Evolutionary conservation across 2,113 vertebrate species (phyloP).

Genomic region (Crotophaga sulcirostris): DNA sequence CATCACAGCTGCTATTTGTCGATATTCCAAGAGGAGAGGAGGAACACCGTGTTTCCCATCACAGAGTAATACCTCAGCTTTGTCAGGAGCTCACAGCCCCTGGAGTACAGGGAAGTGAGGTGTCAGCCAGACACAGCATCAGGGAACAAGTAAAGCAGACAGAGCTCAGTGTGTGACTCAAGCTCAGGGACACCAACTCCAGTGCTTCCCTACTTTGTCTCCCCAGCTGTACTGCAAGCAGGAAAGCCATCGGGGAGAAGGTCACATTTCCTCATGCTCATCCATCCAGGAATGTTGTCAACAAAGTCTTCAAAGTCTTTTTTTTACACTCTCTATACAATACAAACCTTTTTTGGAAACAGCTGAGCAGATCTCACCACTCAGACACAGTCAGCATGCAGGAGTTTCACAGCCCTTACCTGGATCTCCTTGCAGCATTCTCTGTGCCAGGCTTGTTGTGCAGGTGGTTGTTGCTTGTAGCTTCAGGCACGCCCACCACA

Average conservation of each 20-base stretch:
- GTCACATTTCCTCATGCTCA: background rate
- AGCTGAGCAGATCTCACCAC: background rate
- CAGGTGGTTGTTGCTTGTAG: slow-evolving; percentile 13
- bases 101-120: background rate
- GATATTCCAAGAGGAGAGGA: background rate
- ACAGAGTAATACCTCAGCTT: background rate
- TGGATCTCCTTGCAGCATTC: slow-evolving; percentile 64
- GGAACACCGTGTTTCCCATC: background rate
- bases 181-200: background rate
- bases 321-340: no score
- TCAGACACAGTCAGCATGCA: background rate
- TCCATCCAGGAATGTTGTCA: background rate
- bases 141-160: background rate
- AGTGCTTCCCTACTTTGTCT: background rate
- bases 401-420: slow-evolving; percentile 64
- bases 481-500: slow-evolving; percentile 78
- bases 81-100: background rate
- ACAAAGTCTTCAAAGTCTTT: background rate
- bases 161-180: background rate
- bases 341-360: no score
- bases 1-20: background rate
- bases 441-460: slow-evolving; percentile 57
- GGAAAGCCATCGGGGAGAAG: background rate
- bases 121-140: background rate
- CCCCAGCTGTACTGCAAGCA: background rate